Percentiles rank a stretch among this genome's conserved stretches.
phyloP scores from a whole-genome alignment of 2,888 invertebrate genomes.

The Netelia inedita region DNA sequence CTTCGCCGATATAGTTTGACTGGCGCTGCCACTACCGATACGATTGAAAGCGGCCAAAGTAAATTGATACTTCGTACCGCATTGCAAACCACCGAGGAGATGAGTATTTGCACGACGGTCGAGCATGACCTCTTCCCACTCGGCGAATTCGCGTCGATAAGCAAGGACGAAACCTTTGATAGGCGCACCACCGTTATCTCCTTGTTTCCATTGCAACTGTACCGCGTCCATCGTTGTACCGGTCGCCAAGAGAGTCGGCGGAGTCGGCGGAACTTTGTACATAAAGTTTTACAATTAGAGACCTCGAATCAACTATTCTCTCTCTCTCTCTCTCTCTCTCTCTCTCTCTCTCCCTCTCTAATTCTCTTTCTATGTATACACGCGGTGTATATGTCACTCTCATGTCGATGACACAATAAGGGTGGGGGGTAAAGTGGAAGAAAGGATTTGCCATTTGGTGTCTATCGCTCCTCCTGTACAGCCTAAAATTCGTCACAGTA shows the following conservation, averaged over 20 bases:
- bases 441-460: conserved; percentile 21
- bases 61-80: conserved; percentile 84
- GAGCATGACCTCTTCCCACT: conserved; percentile 86
- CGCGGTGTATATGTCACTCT: background rate
- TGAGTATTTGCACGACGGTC: conserved; percentile 85
- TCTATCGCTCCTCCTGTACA: background rate
- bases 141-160: conserved; percentile 86
- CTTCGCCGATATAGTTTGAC: conserved; percentile 82
- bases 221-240: conserved; percentile 86
- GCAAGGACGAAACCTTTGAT: conserved; percentile 86
- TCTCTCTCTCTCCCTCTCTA: too few relatives aligned
- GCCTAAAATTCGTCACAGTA: conserved; percentile 37
- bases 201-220: conserved; percentile 87
- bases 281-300: conserved; percentile 81
- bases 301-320: conserved; percentile 50
- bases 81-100: conserved; percentile 82
- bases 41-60: conserved; percentile 84
- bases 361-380: background rate
- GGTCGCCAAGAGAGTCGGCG: conserved; percentile 86
- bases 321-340: background rate
- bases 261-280: conserved; percentile 87
- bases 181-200: conserved; percentile 87
- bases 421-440: background rate
- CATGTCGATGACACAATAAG: conserved; percentile 47
- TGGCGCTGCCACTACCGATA: conserved; percentile 84